Conservation (phyloP, 1,140 invertebrate genomes). For the Pinna nobilis region DNA sequence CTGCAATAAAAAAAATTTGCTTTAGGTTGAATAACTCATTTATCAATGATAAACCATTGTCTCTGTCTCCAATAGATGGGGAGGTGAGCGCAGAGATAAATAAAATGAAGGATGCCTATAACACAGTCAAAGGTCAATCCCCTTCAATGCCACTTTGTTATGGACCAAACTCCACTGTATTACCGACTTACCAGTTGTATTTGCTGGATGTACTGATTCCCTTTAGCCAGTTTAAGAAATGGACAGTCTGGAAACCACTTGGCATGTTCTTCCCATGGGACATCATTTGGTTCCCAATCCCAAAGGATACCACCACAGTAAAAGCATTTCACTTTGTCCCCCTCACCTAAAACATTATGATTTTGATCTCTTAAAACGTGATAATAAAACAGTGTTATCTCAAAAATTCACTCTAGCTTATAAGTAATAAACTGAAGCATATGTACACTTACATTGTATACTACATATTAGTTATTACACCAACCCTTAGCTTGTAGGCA, state of each 20-base stretch:
- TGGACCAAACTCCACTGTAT: too few species aligned
- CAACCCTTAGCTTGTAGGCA: not conserved
- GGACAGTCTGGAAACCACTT: constrained; percentile 54
- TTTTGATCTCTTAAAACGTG: not conserved
- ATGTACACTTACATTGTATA: not conserved
- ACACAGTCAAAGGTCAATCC: not conserved
- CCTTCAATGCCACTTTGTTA: not conserved
- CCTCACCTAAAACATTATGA: constrained; percentile 7
- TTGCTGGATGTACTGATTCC: constrained; percentile 24
- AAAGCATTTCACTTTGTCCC: constrained; percentile 21
- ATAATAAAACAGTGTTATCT: not conserved
- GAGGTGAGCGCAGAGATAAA: too few species aligned
- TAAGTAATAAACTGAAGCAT: not conserved
- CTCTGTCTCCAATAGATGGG: too few species aligned
- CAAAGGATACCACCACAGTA: constrained; percentile 59
- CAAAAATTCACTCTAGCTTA: not conserved
- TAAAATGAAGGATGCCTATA: not conserved
- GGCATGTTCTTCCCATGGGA: constrained; percentile 58
- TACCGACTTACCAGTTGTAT: constrained; percentile 38
- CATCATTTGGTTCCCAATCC: constrained; percentile 61
- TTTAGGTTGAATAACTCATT: too few species aligned
- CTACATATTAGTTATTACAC: not conserved
- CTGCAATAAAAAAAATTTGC: too few species aligned
- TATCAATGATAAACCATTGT: too few species aligned
- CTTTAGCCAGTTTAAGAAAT: constrained; percentile 31